Percentiles rank a stretch among this genome's conserved stretches.
Evolutionary conservation across 2,113 vertebrate genomes (phyloP).

Genomic region (Chauna torquata): DNA sequence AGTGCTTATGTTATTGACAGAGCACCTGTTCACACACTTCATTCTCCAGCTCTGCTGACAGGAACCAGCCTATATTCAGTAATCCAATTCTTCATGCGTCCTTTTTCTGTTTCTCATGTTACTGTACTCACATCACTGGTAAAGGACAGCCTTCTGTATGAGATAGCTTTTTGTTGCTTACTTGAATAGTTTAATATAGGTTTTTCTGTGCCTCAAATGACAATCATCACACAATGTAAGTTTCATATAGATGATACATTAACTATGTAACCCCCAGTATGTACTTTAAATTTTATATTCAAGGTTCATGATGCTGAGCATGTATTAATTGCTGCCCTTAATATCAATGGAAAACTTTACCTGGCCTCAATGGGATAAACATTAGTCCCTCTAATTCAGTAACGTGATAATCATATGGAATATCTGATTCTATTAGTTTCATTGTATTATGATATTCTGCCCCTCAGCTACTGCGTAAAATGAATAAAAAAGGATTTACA

Average conservation of each 20-base stretch:
- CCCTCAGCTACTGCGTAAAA: not conserved
- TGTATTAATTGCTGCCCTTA: not conserved
- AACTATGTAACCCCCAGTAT: not conserved
- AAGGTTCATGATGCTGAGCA: not conserved
- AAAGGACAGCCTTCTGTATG: not conserved
- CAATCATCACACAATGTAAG: not conserved
- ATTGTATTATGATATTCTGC: not conserved
- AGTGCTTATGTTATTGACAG: not conserved
- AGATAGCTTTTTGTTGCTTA: not conserved
- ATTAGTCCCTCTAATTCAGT: not conserved
- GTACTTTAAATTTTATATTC: not conserved
- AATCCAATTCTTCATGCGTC: not conserved
- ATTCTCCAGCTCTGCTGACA: not conserved
- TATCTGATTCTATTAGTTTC: not conserved
- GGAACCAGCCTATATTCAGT: not conserved
- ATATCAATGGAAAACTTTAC: not conserved
- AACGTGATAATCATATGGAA: not conserved
- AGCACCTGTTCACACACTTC: not conserved
- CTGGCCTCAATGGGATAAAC: not conserved
- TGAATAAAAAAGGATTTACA: not conserved
- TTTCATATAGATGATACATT: not conserved
- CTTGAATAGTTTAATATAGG: not conserved
- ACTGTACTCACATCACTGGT: not conserved
- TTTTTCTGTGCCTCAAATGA: not conserved
- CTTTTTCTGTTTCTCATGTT: not conserved